phyloP scores from a whole-genome alignment of 2,797 vertebrate genomes.

The Semotilus atromaculatus region DNA sequence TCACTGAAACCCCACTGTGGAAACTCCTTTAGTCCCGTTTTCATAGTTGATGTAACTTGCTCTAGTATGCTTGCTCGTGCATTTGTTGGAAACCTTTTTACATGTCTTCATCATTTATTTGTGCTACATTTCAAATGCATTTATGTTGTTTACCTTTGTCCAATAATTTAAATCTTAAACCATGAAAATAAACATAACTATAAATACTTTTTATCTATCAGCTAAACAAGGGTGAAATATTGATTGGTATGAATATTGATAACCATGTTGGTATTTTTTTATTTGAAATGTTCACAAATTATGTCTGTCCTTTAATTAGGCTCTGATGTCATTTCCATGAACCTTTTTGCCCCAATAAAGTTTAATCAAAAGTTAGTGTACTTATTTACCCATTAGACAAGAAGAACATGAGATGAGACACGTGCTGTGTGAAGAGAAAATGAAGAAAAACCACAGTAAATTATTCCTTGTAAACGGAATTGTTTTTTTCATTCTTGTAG shows the following conservation, averaged over 20 bases:
- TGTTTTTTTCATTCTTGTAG: not conserved
- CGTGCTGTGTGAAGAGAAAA: not conserved
- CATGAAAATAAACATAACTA: not conserved
- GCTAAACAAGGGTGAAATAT: not conserved
- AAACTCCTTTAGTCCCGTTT: not conserved
- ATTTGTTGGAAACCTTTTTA: not conserved
- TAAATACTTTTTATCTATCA: not conserved
- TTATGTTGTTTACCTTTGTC: not conserved
- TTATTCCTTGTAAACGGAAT: rapidly evolving
- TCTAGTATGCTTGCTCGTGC: not conserved
- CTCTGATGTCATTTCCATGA: too few relatives aligned
- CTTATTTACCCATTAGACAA: too few relatives aligned
- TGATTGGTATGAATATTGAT: too few relatives aligned
- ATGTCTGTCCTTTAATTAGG: not conserved
- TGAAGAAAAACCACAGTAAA: not conserved
- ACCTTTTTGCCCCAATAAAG: not conserved
- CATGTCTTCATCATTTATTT: not conserved
- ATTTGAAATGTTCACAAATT: not conserved
- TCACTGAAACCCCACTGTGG: not conserved
- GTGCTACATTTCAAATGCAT: not conserved
- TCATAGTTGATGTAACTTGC: not conserved
- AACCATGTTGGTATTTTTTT: not conserved
- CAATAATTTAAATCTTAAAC: not conserved
- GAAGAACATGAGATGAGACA: not conserved
- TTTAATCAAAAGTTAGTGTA: not conserved